A percentile compares a stretch with the other conserved stretches of the same genome.
phyloP scores from a whole-genome alignment of 2,888 invertebrate genomes.

The Spilarctia lutea region DNA sequence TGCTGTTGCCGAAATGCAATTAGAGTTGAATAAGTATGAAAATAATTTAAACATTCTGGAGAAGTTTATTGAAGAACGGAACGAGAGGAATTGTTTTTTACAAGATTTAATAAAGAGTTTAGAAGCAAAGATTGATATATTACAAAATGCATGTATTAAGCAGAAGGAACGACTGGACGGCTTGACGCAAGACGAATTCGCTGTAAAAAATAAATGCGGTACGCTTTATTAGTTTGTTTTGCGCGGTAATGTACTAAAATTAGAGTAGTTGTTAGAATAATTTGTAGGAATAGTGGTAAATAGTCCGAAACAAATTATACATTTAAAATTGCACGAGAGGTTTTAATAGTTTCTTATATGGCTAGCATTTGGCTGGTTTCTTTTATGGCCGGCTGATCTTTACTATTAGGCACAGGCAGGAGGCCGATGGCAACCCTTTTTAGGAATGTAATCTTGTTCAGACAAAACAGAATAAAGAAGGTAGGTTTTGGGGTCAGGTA shows the following conservation, averaged over 20 bases:
- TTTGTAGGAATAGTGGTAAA: neutral
- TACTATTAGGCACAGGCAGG: neutral
- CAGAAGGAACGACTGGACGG: slow-evolving; percentile 61
- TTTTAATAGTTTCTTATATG: neutral
- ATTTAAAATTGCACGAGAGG: neutral
- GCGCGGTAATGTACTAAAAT: slow-evolving; percentile 9
- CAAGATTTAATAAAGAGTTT: slow-evolving; percentile 61
- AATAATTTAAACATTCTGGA: slow-evolving; percentile 65
- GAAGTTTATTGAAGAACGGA: slow-evolving; percentile 61
- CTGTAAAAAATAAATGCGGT: slow-evolving; percentile 62
- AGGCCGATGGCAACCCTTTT: neutral
- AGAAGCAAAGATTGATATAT: slow-evolving; percentile 57
- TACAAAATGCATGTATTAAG: slow-evolving; percentile 63
- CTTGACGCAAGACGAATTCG: slow-evolving; percentile 55
- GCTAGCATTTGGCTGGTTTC: neutral
- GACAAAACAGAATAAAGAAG: neutral
- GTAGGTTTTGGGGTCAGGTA: neutral
- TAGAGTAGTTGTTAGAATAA: slow-evolving; percentile 2
- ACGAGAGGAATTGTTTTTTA: slow-evolving; percentile 61
- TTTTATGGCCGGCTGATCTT: neutral
- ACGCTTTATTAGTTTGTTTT: slow-evolving; percentile 37
- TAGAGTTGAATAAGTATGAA: slow-evolving; percentile 66
- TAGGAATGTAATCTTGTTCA: neutral
- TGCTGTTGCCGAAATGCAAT: slow-evolving; percentile 60
- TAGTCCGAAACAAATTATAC: neutral